Base-by-base conservation (phyloP, 2,797 vertebrate species). In the Notolepis coatsorum region DNA sequence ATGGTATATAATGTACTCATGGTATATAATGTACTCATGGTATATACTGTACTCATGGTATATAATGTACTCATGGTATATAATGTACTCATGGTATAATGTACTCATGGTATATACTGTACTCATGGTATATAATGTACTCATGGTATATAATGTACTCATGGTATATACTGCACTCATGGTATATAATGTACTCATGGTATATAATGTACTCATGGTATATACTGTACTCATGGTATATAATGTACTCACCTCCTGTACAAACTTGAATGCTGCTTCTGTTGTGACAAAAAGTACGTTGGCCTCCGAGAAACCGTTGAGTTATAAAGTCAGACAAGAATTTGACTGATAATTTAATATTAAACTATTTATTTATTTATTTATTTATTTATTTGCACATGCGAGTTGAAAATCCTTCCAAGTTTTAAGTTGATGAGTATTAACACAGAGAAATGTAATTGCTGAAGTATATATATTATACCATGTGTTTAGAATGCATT, bases 181-280 rank as follows among this genome's bases (percentile, higher is more conserved):
- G 93, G 94, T 93, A 96, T 97, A 95, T 94, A 94, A 95, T 95
- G 94, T 96, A 94, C 93, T 90, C 92, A 82, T n/a, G 15, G 35
- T 76, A 85, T n/a, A n/a, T n/a, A 98, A 98, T 98, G 96, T 98
- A 97, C 91, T 95, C 94, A 90, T 94, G 93, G 94, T 93, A 96
- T 97, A 95, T 94, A 94, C 95, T 95, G 94, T 96, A 94, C 93
- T 90, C 92, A 82, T n/a, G 15, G 35, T 76, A 85, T n/a, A n/a
- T n/a, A n/a, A n/a, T n/a, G n/a, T n/a, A n/a, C n/a, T n/a, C 92
- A 94, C 93, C 94, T 93, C 92, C 91, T 86, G 80, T 93, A 92
- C 23, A 84, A 78, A 89, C 91, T 95, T 95, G 94, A 96, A 95
- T 95, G 95, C 96, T 93, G 96, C 96, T 98, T 94, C 94, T 88